Evolutionary conservation across 2,888 invertebrate species (phyloP), one percentile per base, ranked within the genome.

Genomic region (Oligia strigilis): DNA sequence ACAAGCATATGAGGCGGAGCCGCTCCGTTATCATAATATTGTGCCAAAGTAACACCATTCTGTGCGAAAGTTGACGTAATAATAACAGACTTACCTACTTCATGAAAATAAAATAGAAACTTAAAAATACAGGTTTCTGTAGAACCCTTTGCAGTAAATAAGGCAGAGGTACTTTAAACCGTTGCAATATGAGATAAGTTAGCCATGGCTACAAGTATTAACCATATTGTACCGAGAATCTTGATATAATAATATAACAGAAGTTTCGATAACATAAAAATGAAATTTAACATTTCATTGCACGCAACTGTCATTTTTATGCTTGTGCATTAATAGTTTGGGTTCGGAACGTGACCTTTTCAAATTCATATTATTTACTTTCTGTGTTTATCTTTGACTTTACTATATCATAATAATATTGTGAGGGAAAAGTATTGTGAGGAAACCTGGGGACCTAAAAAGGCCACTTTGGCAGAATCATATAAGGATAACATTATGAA

Each of bases 11-110:
- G 40, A 40, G 46, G 55, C 55, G 14, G 69, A 36, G 60, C 49
- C 11, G 23, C 69, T 29, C 23, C 23, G 55, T 19, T 83, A 64
- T 77, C 77, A 83, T 64, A 81, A 83, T 84, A 83, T 84, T 81
- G 40, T 78, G 40, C 23, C 84, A 40, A 83, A 80, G 78, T 80
- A 62, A 80, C 40, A 58, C 46, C 40, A 14, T 77, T 66, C 46
- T 55, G 46, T 29, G 49, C 40, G 11, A 64, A 83, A 77, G 62
- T 83, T 84, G 78, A 78, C 78, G 69, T 64, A 43, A 64, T 69
- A 83, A 83, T 81, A 83, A 77, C 69, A 83, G 17, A 62, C 19
- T 80, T 60, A 62, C 19, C 82, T 60, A 29, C 19, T 52, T 55
- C 52, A 14, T n/a, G 76, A 11, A 67, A 46, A 55, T 78, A 55